Conservation (phyloP, 2,113 vertebrate species). For the Taxidea taxus region DNA sequence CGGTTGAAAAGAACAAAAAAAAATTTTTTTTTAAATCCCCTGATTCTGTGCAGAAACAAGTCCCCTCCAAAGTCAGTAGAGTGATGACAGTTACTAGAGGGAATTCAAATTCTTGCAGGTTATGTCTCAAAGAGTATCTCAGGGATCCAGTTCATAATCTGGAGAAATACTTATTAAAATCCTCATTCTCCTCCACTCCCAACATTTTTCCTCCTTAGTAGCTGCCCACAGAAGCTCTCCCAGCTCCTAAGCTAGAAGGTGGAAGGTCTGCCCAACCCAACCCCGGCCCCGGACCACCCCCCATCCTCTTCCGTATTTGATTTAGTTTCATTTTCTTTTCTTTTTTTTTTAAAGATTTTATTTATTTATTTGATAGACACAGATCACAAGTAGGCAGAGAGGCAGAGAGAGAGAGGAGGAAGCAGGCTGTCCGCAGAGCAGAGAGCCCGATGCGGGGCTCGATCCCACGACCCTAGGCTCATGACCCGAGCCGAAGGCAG, state of each 20-base stretch:
- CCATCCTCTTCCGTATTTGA: not conserved
- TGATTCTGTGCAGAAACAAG: not conserved
- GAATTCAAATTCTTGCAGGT: not conserved
- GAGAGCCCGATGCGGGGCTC: no score
- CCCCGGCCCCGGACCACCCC: not conserved
- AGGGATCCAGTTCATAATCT: not conserved
- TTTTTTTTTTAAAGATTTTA: not conserved
- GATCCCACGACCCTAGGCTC: no score
- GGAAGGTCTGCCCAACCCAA: not conserved
- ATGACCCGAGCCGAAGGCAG: no score
- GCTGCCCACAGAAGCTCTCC: not conserved
- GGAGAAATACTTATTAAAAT: not conserved
- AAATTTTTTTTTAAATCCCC: not conserved
- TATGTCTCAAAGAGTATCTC: not conserved
- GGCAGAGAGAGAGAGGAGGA: no score
- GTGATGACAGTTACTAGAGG: not conserved
- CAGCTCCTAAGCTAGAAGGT: not conserved
- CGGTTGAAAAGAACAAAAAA: constrained; percentile 1
- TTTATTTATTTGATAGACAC: no score
- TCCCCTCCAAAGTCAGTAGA: not conserved
- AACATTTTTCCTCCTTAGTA: not conserved
- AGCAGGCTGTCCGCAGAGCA: no score
- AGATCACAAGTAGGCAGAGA: no score
- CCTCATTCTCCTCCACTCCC: not conserved
- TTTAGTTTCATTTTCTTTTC: not conserved